Evolutionary conservation across 2,888 invertebrate genomes (phyloP), one percentile per base, ranked within the genome.

Genomic region (Argynnis bischoffii): DNA sequence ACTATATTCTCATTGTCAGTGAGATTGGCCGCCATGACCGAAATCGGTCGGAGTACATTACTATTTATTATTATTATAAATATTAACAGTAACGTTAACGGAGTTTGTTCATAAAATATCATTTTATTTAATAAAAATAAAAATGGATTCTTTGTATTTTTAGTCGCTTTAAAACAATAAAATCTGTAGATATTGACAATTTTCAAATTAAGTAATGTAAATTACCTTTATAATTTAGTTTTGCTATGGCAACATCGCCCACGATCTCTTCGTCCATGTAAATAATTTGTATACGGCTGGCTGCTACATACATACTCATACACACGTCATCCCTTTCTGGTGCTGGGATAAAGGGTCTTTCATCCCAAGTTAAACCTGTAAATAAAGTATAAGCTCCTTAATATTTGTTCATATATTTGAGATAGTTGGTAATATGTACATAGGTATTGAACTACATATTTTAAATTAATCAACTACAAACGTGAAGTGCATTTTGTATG

Each of bases 231-330:
- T 93, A 93, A 76, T 93, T 93, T 0, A 93, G 78, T 71, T 79
- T 83, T 0, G 93, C 93, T 14, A 93, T 89, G 14, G 83, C 70
- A 1, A 93, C 87, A 0, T 87, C 83, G 5, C 83, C 88, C 6
- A 76, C 78, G 11, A 92, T 90, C 74, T 93, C 92, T 74, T 93
- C 93, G 0, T 93, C 87, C 83, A 93, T 88, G 67, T 78, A 80
- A 35, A 93, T 88, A 72, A 85, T 69, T 76, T 92, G 97, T 69
- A 94, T 95, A 79, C 95, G 96, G 57, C 93, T 95, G 31, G 90
- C 93, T 0, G 94, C 47, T 6, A 72, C 46, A 73, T 82, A 90
- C 1, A 64, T 69, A 65, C 86, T 87, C 86, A 91, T 85, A 69
- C 92, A 92, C 0, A 92, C 77, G 21, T 92, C 90, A 0, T 83